Conservation (phyloP, 2,888 invertebrate species). For the Odontomyia ornata region DNA sequence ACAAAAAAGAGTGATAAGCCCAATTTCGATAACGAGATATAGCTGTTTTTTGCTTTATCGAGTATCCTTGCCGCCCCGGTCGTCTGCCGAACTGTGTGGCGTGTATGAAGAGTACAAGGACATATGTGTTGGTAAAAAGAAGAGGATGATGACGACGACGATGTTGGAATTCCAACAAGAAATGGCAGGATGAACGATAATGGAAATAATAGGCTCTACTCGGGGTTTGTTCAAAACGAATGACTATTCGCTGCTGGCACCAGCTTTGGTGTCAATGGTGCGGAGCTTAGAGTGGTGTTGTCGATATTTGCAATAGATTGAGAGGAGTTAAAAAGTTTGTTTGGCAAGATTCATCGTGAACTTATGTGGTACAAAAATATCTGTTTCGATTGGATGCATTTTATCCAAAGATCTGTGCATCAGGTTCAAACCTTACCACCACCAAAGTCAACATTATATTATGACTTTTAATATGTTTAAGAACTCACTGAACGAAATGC, state of each 20-base stretch:
- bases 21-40: slow-evolving; percentile 50
- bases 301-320: background rate
- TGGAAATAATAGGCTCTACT: slow-evolving; percentile 32
- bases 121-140: background rate
- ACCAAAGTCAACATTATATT: no score
- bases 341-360: no score
- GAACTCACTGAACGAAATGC: no score
- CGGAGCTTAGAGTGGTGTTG: background rate
- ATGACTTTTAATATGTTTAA: no score
- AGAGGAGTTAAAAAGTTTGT: background rate
- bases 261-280: background rate
- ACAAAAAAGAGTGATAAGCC: slow-evolving; percentile 46
- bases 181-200: slow-evolving; percentile 37
- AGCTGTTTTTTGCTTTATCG: slow-evolving; percentile 14
- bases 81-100: background rate
- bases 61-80: background rate
- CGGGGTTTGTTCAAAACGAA: slow-evolving; percentile 22
- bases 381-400: background rate
- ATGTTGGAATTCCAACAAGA: slow-evolving; percentile 2
- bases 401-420: no score
- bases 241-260: background rate
- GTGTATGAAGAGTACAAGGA: slow-evolving; percentile 1
- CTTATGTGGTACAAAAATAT: no score
- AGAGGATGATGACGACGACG: background rate
- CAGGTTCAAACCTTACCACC: no score